Evolutionary conservation across 2,888 invertebrate species (phyloP), one percentile per base, ranked within the genome.

Genomic region (Cosmia trapezina): DNA sequence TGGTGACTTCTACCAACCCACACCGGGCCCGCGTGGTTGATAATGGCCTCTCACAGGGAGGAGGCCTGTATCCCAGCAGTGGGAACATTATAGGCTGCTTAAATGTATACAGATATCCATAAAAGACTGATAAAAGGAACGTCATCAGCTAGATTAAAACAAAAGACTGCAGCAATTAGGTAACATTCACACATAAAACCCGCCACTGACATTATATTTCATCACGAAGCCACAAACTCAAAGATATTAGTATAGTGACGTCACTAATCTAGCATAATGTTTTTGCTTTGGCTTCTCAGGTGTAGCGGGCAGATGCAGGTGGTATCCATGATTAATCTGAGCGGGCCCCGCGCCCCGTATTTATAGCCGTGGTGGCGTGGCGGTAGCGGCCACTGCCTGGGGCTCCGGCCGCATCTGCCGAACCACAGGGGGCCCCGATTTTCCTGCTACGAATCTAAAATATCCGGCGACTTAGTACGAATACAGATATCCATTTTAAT

Each of bases 261-360:
- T 89, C 88, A 89, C 81, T 91, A 90, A 92, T 90, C 89, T 89
- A 81, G 87, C 85, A 83, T 86, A 89, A 89, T 91, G 89, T 93
- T 92, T 91, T 91, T 91, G 88, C 90, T 89, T 89, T 90, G 86
- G 88, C 85, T 87, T 89, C 90, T 88, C 90, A 91, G 90, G 90
- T 90, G 90, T 88, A 87, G 85, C 70, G 76, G 84, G 85, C 77
- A 86, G 85, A 84, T 88, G 86, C 93, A 93, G 94, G 93, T 94
- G 94, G 91, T 89, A 88, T 88, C 84, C 88, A 91, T 93, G 94
- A 95, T 94, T 94, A 94, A 95, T 94, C 90, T 92, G 88, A 89
- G 88, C 86, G 89, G 72, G 80, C 87, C 88, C 88, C 86, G 86
- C 83, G 86, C 83, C 85, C 87, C 87, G 92, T 94, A 94, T 94